Base-by-base conservation (phyloP, 2,113 vertebrate species). In the Xiphophorus couchianus region DNA sequence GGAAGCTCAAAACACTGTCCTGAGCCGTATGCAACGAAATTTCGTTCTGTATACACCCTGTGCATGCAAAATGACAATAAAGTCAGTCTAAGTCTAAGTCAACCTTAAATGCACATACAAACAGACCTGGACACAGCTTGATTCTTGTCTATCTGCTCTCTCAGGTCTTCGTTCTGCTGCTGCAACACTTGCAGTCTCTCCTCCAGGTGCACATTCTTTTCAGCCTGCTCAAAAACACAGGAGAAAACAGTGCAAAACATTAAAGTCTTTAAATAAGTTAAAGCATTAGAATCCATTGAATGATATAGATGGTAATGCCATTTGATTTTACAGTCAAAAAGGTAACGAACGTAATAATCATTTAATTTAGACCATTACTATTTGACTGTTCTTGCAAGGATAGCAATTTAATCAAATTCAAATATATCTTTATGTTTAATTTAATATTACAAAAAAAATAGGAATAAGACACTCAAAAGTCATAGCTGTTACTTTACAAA, bases 111-210 rank as follows among this genome's bases (percentile, higher is more conserved):
- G 27, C 27, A 33, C 4, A 17, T 30, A 9, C 7, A 19, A 61
- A 81, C 77, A 83, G 84, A 98, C 98, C 97, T 97, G 74, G 97
- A 98, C 82, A 96, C 93, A 3, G 95, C 95, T 0, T 96, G 93
- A 79, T 99, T 99, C 84, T 96, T 96, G 88, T 99, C 95, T 66
- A 99, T 98, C 84, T 96, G 94, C 67, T 95, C 97, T 90, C 91
- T 96, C 77, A 99, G 94, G 82, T 99, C 98, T 90, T 99, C 98
- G 0, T 99, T 99, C 91, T 98, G 96, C 90, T 98, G 98, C 91
- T 98, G 97, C 62, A 99, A 94, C 64, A 98, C 93, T 31, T 97
- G 97, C 51, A 98, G 94, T 84, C 94, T 96, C 87, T 98, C 97
- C 88, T 98, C 96, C 90, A 99, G 89, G 74, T 96, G 91, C 62